Evolutionary conservation across 2,888 invertebrate species (phyloP).

Genomic region (Chironomus riparius): DNA sequence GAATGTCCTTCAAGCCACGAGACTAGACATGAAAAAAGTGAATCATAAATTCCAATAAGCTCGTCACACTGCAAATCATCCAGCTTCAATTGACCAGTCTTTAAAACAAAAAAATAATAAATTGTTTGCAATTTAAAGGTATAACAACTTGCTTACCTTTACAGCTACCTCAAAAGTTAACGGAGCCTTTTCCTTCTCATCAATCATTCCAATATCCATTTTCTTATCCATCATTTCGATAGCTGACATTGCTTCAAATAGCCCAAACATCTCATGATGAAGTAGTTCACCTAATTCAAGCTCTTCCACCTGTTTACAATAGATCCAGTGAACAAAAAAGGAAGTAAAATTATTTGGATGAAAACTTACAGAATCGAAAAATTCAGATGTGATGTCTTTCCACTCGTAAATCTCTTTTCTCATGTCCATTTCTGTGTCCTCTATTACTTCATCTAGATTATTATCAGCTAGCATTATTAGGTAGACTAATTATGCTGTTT

Average conservation of each 20-base stretch:
- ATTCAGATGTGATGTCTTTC: conserved; percentile 46
- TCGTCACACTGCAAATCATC: conserved; percentile 67
- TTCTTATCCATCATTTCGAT: conserved; percentile 99
- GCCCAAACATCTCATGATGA: conserved; percentile 82
- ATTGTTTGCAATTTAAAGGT: conserved; percentile 10
- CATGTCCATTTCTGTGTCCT: not conserved
- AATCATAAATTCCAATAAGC: conserved; percentile 88
- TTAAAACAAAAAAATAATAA: conserved; percentile 27
- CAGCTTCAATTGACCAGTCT: conserved; percentile 70
- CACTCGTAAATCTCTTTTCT: conserved; percentile 34
- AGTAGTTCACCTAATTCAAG: conserved; percentile 63
- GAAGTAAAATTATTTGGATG: no score
- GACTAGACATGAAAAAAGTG: conserved; percentile 84
- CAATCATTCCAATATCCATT: conserved; percentile 99
- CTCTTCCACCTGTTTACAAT: conserved; percentile 45
- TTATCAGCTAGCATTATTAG: no score
- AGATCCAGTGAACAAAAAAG: no score
- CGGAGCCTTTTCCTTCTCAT: conserved; percentile 78
- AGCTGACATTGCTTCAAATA: conserved; percentile 98
- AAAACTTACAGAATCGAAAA: conserved; percentile 44
- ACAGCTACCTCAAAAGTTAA: conserved; percentile 81
- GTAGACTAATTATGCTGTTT: no score
- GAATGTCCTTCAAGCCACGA: conserved; percentile 98
- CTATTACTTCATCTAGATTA: no score
- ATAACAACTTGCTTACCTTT: conserved; percentile 46